Evolutionary conservation across 1,140 invertebrate species (phyloP).

Genomic region (Euura lappo): DNA sequence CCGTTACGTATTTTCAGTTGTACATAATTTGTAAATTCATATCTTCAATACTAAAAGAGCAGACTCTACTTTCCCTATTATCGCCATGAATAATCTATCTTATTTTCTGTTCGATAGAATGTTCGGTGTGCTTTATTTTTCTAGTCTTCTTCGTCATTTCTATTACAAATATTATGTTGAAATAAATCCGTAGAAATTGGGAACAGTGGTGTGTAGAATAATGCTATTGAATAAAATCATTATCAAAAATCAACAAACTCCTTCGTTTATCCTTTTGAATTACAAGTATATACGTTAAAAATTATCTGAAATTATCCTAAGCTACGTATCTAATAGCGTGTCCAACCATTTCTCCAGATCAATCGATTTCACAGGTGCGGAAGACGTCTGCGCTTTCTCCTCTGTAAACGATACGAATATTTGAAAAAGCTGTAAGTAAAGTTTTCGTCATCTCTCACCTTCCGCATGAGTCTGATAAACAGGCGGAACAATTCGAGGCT

Average conservation of each 20-base stretch:
- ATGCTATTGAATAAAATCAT: too few relatives aligned
- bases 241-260: too few relatives aligned
- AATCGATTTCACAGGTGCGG: constrained; percentile 38
- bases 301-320: too few relatives aligned
- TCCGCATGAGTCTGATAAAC: constrained; percentile 11
- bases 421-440: constrained; percentile 18
- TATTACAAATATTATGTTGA: neutral
- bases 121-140: neutral
- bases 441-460: constrained; percentile 25
- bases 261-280: too few relatives aligned
- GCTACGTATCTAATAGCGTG: constrained; percentile 39
- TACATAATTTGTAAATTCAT: neutral
- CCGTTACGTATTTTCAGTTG: neutral
- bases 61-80: too few relatives aligned
- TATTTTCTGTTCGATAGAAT: neutral
- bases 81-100: too few relatives aligned
- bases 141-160: neutral
- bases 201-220: too few relatives aligned
- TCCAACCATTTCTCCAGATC: constrained; percentile 54
- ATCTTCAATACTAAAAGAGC: neutral
- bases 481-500: constrained; percentile 12
- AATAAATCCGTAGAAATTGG: neutral
- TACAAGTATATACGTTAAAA: too few relatives aligned
- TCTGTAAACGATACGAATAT: constrained; percentile 26
- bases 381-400: constrained; percentile 28